Base-by-base conservation (phyloP, 2,888 invertebrate species). In the Acrocyrtus sp. region DNA sequence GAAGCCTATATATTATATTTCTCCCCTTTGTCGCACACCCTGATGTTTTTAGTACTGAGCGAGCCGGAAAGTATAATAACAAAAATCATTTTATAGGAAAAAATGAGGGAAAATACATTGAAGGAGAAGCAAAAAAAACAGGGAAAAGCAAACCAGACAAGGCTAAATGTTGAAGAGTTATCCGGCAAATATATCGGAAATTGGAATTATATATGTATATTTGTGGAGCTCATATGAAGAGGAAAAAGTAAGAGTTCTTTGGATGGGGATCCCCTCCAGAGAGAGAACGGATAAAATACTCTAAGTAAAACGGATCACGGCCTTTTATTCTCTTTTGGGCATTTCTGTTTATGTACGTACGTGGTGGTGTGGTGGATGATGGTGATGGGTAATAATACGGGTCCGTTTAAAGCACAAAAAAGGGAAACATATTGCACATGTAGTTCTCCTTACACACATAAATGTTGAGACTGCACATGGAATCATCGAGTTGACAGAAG, bases 221-320 rank as follows among this genome's bases (percentile, higher is more conserved):
- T n/a, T n/a, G 22, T 12, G 34, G 41, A 56, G 24, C 39, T 41
- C 19, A 45, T 43, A 58, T 41, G 26, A 51, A 41, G 43, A 45
- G 26, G 45, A 63, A 63, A 54, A 53, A 27, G 27, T 26, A 26
- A 57, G 45, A n/a, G n/a, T n/a, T n/a, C n/a, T n/a, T n/a, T n/a
- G n/a, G 12, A 45, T 22, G 54, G 63, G 54, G 69, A 69, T 57
- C 60, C 68, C 68, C 57, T 62, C 63, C 43, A 26, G 47, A 56
- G 54, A 47, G n/a, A n/a, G 47, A 65, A 54, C 45, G 47, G 29
- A 54, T 65, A 50, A 54, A 47, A 43, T 51, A 51, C 50, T 41
- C 47, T 61, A 69, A 69, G 27, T 69, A 69, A 69, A 69, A 69
- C 61, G 69, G 69, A 69, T 69, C 69, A 69, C 56, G 69, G 69